Base-by-base conservation (phyloP, 2,113 vertebrate genomes). In the Alces alces region DNA sequence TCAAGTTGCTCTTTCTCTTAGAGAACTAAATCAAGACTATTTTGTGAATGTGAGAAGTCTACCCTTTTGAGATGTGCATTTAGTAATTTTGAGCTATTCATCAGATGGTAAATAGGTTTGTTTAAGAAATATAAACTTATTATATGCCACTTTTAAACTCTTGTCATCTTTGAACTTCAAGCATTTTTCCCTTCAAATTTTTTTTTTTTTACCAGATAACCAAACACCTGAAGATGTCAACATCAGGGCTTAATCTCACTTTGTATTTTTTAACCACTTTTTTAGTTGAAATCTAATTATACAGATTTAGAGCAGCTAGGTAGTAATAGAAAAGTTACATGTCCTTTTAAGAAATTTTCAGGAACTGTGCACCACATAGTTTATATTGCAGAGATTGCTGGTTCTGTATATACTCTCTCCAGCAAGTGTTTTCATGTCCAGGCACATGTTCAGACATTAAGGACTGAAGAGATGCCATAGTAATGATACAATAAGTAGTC, bases 1-100 rank as follows among this genome's bases (percentile, higher is more conserved):
- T 95, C 55, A 90, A 79, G 5, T 85, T 91, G 27, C 39, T 86
- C 50, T 79, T 90, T 85, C 47, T 80, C 33, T 80, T 84, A 55
- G 70, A 73, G 60, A 96, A 82, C 36, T 73, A 95, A 61, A 70
- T 39, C 52, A 79, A 60, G 39, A 57, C 36, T 80, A 4, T 83
- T 82, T 92, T 43, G 10, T 43, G 39, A 97, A 73, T 52, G 43
- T 82, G 47, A 87, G 21, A 45, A 80, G 47, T 90, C 82, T 96
- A 17, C 55, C 43, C 36, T 91, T 92, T 73, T 95, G 76, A 95
- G 60, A 36, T 91, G 84, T 89, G 13, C 57, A 39, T 93, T 95
- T 96, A 83, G 23, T 76, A 36, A 93, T 95, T 89, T 89, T 95
- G 54, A 89, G 39, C 27, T 92, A 45, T 79, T 94, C n/a, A 66